Percentiles rank a stretch among this genome's conserved stretches.
These are phyloP conservation scores for Tinea pellionella DNA, from an alignment of 2,888 invertebrate genomes.

Conservation along the genomic window DNA sequence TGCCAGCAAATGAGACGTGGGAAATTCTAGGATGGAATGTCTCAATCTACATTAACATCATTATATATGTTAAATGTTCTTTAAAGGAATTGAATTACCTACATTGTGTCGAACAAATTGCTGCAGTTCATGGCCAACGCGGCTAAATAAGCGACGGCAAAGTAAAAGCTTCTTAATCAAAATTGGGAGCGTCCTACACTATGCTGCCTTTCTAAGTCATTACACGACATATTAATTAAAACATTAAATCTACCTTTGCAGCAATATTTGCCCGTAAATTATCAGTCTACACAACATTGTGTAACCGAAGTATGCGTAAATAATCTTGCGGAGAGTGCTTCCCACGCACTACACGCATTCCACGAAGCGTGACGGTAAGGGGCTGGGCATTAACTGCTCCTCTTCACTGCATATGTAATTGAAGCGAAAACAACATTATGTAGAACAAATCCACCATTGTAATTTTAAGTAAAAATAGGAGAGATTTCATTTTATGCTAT, in stretches of 20 bases:
- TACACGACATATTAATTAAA: neutral
- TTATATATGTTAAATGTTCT: slow-evolving; percentile 1
- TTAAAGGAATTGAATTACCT: slow-evolving; percentile 17
- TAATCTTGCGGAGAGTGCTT: slow-evolving; percentile 38
- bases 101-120: neutral
- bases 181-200: neutral
- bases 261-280: slow-evolving; percentile 2
- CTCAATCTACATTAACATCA: slow-evolving; percentile 23
- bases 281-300: slow-evolving; percentile 52
- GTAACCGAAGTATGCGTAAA: slow-evolving; percentile 60
- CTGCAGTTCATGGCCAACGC: neutral
- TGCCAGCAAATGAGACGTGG: slow-evolving; percentile 39
- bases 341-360: slow-evolving; percentile 58
- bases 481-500: neutral
- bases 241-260: neutral
- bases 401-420: slow-evolving; percentile 12
- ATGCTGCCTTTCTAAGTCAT: neutral
- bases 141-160: neutral
- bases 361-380: slow-evolving; percentile 56
- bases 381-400: slow-evolving; percentile 51
- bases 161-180: neutral
- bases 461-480: neutral
- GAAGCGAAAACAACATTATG: slow-evolving; percentile 9
- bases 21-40: slow-evolving; percentile 35
- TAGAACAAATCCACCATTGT: neutral